These are phyloP conservation scores for Falco punctatus DNA, from an alignment of 2,113 vertebrate genomes.

Conservation along the genomic window DNA sequence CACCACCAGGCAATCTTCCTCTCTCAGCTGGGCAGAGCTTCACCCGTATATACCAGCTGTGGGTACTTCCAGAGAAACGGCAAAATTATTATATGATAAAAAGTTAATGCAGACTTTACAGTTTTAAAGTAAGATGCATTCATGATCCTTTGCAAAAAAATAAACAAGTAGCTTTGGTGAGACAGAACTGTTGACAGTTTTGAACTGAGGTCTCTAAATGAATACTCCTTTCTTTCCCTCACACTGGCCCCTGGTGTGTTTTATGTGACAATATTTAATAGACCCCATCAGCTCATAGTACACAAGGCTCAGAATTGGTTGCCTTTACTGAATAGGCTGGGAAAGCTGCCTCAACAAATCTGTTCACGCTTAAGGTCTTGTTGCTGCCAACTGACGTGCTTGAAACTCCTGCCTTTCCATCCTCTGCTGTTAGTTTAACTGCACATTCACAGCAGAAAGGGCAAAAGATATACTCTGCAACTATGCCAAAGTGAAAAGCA, in stretches of 20 bases:
- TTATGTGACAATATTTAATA: conserved; percentile 55
- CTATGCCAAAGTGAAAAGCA: conserved; percentile 19
- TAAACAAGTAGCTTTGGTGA: background rate
- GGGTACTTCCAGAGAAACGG: background rate
- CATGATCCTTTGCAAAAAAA: background rate
- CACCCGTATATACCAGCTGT: background rate
- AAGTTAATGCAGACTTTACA: background rate
- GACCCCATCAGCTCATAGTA: conserved; percentile 51
- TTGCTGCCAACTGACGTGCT: conserved; percentile 50
- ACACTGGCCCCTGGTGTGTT: conserved; percentile 20
- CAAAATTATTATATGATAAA: background rate
- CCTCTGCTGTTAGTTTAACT: background rate
- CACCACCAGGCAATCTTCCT: background rate
- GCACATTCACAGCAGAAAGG: conserved; percentile 2
- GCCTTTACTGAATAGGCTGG: background rate
- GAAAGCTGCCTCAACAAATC: conserved; percentile 18
- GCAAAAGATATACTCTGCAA: background rate
- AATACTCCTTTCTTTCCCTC: conserved; percentile 24
- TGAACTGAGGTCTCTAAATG: background rate
- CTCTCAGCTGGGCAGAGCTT: background rate
- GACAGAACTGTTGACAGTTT: background rate
- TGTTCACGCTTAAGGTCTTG: conserved; percentile 60
- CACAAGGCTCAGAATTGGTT: conserved; percentile 14
- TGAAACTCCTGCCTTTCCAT: conserved; percentile 44
- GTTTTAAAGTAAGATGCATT: background rate